These are phyloP conservation scores for Cottus gobio DNA, from an alignment of 2,113 vertebrate genomes.

Conservation along the genomic window DNA sequence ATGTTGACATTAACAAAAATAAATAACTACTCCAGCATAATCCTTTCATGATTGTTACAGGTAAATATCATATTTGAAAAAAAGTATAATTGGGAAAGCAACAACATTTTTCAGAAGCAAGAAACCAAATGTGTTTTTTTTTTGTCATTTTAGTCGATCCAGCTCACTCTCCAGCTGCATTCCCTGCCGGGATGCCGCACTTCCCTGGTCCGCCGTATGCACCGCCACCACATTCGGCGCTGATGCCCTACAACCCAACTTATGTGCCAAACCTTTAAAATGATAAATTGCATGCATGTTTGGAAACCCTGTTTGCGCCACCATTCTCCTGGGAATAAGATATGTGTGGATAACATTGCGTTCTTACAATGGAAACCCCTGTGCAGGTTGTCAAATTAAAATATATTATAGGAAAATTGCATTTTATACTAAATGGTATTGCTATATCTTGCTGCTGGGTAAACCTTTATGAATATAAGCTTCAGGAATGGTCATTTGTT, in stretches of 20 bases:
- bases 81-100: background rate
- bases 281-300: background rate
- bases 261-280: conserved; percentile 6
- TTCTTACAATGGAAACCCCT: background rate
- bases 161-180: conserved; percentile 3
- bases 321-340: background rate
- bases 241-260: conserved; percentile 58
- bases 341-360: background rate
- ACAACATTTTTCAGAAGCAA: background rate
- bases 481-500: background rate
- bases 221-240: background rate
- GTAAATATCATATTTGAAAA: background rate
- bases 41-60: background rate
- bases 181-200: background rate
- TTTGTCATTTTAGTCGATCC: conserved; percentile 32
- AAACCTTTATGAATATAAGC: background rate
- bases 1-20: background rate
- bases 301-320: background rate
- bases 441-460: background rate
- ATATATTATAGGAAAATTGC: background rate
- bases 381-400: background rate
- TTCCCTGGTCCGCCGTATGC: background rate
- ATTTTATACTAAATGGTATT: background rate
- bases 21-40: background rate
- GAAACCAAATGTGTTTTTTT: conserved; percentile 11